Base-by-base conservation (phyloP, 2,888 invertebrate species). In the Cheiracanthium punctorium region DNA sequence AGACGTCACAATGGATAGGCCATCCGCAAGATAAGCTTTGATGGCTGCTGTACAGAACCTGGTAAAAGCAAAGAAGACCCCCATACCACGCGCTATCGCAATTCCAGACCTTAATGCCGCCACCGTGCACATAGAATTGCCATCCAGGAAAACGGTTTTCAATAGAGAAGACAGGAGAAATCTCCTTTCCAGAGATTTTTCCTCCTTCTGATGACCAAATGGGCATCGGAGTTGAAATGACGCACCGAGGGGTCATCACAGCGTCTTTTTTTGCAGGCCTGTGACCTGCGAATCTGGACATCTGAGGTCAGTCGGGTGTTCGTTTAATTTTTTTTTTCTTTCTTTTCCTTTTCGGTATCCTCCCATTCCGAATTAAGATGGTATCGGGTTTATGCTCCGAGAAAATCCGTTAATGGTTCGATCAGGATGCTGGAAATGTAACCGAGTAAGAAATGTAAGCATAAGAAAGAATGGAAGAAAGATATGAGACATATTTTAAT, bases 41-140 rank as follows among this genome's bases (percentile, higher is more conserved):
- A 85, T 85, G 84, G 84, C 74, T 67, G 74, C 29, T 76, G 82
- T 41, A 75, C 70, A 76, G 33, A 74, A 79, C 79, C 79, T 73
- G 79, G 84, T 71, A 69, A 69, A 37, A 69, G 29, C 1, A 29
- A 67, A 67, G 32, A 58, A 17, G 67, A 29, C 48, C 77, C 84
- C 84, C 84, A 85, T 85, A 64, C 84, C 84, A 85, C 84, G 84
- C 84, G 43, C 84, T 85, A 85, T 85, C 84, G 74, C 32, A 79
- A 80, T 71, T 67, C 72, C n/a, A 72, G 48, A 29, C 75, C 72
- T 37, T 82, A 82, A 67, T 73, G 72, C 73, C 48, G 30, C 52
- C 37, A 24, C 74, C 64, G 70, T 70, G 52, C 48, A 28, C 65
- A 80, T 80, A 73, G 67, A 80, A 73, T 72, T 43, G 80, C 81